Evolutionary conservation across 2,797 vertebrate species (phyloP).

Genomic region (Babyrousa celebensis): DNA sequence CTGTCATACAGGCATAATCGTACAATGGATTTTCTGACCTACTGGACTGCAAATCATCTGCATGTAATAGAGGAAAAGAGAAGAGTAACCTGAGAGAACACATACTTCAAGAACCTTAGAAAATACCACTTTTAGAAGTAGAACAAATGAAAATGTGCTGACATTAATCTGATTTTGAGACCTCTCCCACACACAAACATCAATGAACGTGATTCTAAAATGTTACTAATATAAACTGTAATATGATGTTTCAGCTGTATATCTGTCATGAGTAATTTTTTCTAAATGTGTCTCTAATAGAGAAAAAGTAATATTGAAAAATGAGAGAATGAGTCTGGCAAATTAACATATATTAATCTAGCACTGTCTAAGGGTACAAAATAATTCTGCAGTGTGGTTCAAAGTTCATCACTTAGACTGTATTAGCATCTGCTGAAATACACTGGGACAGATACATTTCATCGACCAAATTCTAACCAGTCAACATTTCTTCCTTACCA

Average conservation of each 20-base stretch:
- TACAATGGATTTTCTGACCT: background rate
- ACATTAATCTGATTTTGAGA: background rate
- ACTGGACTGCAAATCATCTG: background rate
- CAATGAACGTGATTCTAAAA: background rate
- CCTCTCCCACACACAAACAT: background rate
- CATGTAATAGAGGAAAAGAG: background rate
- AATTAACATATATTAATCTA: background rate
- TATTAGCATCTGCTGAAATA: background rate
- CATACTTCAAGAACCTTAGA: conserved; percentile 9
- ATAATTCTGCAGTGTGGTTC: background rate
- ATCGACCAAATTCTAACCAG: background rate
- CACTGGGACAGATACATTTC: background rate
- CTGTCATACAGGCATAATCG: background rate
- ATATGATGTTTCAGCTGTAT: background rate
- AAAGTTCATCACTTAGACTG: background rate
- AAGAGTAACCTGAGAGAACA: background rate
- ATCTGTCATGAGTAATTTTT: background rate
- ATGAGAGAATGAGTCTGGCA: background rate
- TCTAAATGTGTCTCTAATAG: background rate
- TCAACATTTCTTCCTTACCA: conserved; percentile 17
- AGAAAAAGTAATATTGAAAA: background rate
- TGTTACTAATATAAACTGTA: background rate
- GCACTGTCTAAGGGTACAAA: background rate
- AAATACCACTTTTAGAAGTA: background rate
- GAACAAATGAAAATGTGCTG: background rate